phyloP scores from a whole-genome alignment of 2,797 vertebrate genomes.

The Crenichthys baileyi region DNA sequence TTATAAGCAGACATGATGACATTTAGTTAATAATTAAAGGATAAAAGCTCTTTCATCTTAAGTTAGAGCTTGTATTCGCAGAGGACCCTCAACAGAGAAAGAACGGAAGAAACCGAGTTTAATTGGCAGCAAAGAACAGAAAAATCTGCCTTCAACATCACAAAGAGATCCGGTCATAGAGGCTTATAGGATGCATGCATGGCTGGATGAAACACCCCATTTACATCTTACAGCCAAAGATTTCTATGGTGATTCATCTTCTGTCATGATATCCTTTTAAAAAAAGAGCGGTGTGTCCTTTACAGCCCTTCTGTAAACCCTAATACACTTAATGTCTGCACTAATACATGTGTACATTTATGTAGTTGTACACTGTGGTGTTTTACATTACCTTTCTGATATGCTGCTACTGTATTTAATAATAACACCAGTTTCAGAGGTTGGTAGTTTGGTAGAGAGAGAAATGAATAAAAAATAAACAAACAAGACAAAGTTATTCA shows the following conservation, averaged over 20 bases:
- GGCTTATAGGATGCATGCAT: neutral
- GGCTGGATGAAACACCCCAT: conserved; percentile 8
- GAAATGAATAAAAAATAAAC: neutral
- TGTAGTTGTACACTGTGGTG: neutral
- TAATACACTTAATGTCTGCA: neutral
- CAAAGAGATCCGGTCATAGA: conserved; percentile 13
- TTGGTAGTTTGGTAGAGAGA: neutral
- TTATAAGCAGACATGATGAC: conserved; percentile 41
- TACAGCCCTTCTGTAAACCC: conserved; percentile 8
- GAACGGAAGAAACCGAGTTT: conserved; percentile 34
- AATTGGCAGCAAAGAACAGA: conserved; percentile 45
- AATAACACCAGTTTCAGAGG: neutral
- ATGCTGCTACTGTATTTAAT: neutral
- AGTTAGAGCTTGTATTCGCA: conserved; percentile 47
- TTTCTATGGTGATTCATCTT: conserved; percentile 1
- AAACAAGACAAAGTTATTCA: no score
- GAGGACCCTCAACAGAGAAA: conserved; percentile 45
- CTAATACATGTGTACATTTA: neutral
- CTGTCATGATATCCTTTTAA: neutral
- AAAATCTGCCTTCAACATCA: conserved; percentile 32
- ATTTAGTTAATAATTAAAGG: conserved; percentile 67
- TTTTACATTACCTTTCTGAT: neutral
- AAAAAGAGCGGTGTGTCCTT: neutral
- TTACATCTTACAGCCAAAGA: conserved; percentile 5
- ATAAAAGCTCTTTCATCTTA: conserved; percentile 63